Conservation (phyloP, 2,797 vertebrate genomes). For the Acipenser ruthenus region DNA sequence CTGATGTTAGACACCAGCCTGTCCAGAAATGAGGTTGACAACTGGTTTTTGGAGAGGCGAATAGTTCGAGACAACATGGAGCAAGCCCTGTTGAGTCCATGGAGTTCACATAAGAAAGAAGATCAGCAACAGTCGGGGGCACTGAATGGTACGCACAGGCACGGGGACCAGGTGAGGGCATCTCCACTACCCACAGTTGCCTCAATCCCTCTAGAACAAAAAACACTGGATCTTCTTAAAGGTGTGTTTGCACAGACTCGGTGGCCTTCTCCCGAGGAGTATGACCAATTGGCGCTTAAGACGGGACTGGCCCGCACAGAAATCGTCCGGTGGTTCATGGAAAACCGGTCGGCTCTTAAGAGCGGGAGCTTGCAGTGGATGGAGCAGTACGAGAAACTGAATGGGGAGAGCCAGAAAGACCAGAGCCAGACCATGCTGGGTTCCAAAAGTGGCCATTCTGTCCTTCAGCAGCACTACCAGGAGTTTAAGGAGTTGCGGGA, state of each 20-base stretch:
- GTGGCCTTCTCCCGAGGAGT: conserved; percentile 93
- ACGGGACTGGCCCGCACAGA: conserved; percentile 87
- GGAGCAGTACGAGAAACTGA: conserved; percentile 69
- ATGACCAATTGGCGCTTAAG: conserved; percentile 83
- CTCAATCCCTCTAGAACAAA: conserved; percentile 49
- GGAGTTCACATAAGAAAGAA: conserved; percentile 58
- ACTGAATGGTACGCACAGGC: conserved; percentile 72
- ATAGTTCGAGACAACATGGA: conserved; percentile 87
- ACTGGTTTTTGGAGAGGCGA: conserved; percentile 87
- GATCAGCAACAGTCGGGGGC: conserved; percentile 54
- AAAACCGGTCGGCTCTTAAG: conserved; percentile 79
- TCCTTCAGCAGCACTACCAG: conserved; percentile 47
- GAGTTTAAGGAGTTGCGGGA: conserved; percentile 63
- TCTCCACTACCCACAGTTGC: conserved; percentile 64
- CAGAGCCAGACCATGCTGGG: conserved; percentile 29
- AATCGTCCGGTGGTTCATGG: conserved; percentile 98
- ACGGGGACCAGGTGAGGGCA: conserved; percentile 52
- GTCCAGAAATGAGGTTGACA: conserved; percentile 83
- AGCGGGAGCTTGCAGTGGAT: conserved; percentile 81
- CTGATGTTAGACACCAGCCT: conserved; percentile 77
- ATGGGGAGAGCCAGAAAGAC: conserved; percentile 35
- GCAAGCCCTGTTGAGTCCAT: conserved; percentile 83
- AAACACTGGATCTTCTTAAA: conserved; percentile 77
- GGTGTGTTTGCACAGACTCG: conserved; percentile 85
- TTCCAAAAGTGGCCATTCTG: conserved; percentile 53